Base-by-base conservation (phyloP, 1,140 invertebrate genomes). In the Micrasema longulum region DNA sequence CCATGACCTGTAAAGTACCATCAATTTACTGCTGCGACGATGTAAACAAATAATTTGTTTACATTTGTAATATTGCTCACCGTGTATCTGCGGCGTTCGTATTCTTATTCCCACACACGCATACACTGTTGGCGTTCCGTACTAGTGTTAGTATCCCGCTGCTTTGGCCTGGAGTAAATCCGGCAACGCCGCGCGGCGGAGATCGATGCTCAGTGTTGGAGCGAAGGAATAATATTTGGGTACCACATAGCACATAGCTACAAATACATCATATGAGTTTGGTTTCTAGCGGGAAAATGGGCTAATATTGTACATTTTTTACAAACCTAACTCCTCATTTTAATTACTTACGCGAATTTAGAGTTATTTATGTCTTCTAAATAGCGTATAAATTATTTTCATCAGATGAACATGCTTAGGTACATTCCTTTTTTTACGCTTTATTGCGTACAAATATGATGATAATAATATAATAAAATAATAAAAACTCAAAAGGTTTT, bases 161-260 rank as follows among this genome's bases (percentile, higher is more conserved):
- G 48, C 63, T 68, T 66, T 22, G 50, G 65, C 50, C 65, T 38
- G 52, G 52, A 52, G 50, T 41, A 66, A 16, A 53, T 18, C 14
- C 22, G 65, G 65, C 65, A 68, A 68, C 65, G 31, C 26, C 48
- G 65, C 65, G 65, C 26, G 48, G 36, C 50, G 10, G 65, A 50
- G 65, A 68, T 68, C 65, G 65, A 68, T 68, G 65, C 50, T 68
- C 48, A 55, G 65, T 53, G 48, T 31, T 41, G 50, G 16, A 53
- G 16, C 35, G 6, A 11, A 12, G 12, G 22, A 68, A 41, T 64
- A 45, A 64, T 60, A 38, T 38, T 53, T 38, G 22, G 55, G 55
- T 41, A 60, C 35, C 36, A 60, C 55, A n/a, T n/a, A n/a, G n/a
- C n/a, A n/a, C n/a, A n/a, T n/a, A n/a, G n/a, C n/a, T n/a, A n/a